Percentiles rank a stretch among this genome's conserved stretches.
These are phyloP conservation scores for Chrysolina americana DNA, from an alignment of 2,888 invertebrate species.

Conservation along the genomic window DNA sequence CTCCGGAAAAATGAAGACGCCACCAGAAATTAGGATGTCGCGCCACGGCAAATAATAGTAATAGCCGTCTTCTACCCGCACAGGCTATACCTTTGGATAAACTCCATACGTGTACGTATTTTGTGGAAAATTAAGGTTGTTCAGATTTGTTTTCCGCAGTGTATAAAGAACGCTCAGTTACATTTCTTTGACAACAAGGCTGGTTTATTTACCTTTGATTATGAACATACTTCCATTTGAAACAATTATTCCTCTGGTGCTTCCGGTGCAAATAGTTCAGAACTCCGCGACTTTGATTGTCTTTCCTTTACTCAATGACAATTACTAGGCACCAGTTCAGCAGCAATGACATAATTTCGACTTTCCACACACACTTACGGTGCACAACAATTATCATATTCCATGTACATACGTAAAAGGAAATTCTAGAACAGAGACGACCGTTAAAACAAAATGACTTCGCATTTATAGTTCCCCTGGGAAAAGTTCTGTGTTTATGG, in stretches of 20 bases:
- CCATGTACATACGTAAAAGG: constrained; percentile 19
- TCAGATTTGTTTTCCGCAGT: too few relatives aligned
- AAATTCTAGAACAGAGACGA: constrained; percentile 21
- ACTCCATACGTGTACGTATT: too few relatives aligned
- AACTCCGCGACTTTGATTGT: background rate
- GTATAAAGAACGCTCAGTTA: too few relatives aligned
- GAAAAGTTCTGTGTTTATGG: constrained; percentile 39
- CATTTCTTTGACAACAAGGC: too few relatives aligned
- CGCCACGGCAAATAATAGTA: too few relatives aligned
- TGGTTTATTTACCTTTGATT: too few relatives aligned
- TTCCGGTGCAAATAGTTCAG: background rate
- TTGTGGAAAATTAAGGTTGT: too few relatives aligned
- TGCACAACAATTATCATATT: constrained; percentile 24
- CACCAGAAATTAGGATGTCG: too few relatives aligned
- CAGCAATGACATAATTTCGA: background rate
- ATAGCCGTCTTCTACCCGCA: too few relatives aligned
- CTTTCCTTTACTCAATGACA: background rate
- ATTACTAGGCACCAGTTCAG: background rate
- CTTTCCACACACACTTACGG: background rate
- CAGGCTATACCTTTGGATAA: too few relatives aligned
- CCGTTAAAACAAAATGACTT: constrained; percentile 34
- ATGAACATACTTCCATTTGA: too few relatives aligned
- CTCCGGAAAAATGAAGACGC: too few relatives aligned
- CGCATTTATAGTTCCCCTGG: constrained; percentile 34
- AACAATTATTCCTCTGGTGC: background rate